These are phyloP conservation scores for Bugulina stolonifera DNA, from an alignment of 2,888 invertebrate species.

Conservation along the genomic window DNA sequence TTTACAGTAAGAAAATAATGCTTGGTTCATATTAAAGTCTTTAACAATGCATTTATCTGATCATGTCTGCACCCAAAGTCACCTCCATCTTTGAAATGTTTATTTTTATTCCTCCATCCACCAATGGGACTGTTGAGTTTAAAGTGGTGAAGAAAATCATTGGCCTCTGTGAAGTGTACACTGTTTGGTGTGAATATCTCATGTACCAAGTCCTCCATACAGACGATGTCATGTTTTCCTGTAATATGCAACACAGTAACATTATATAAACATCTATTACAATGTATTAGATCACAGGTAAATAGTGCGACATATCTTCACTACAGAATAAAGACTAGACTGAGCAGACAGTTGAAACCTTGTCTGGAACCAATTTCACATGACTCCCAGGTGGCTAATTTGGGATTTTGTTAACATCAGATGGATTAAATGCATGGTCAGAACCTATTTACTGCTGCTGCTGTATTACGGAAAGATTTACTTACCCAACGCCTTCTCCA, in stretches of 20 bases:
- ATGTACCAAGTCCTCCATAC: slow-evolving; percentile 16
- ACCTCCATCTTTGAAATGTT: slow-evolving; percentile 24
- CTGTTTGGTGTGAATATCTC: slow-evolving; percentile 21
- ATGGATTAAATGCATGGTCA: no score
- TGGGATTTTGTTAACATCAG: no score
- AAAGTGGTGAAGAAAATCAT: slow-evolving; percentile 16
- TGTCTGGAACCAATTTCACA: no score
- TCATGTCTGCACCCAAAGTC: slow-evolving; percentile 16
- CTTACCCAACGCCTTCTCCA: background rate
- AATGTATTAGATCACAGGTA: no score
- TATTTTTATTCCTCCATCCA: slow-evolving; percentile 5
- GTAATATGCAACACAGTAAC: no score
- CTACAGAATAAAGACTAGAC: no score
- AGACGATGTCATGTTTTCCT: slow-evolving; percentile 11
- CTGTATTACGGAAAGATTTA: background rate
- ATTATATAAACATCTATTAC: no score
- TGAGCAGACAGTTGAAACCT: no score
- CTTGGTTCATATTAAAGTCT: background rate
- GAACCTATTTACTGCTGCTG: no score
- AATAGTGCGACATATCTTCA: no score
- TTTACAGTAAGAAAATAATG: background rate
- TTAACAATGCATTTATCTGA: slow-evolving; percentile 8
- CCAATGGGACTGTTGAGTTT: slow-evolving; percentile 1
- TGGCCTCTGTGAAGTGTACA: background rate
- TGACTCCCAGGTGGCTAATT: no score